A percentile compares a stretch with the other conserved stretches of the same genome.
phyloP scores from a whole-genome alignment of 1,140 invertebrate genomes.

The Apocrypta bakeri region DNA sequence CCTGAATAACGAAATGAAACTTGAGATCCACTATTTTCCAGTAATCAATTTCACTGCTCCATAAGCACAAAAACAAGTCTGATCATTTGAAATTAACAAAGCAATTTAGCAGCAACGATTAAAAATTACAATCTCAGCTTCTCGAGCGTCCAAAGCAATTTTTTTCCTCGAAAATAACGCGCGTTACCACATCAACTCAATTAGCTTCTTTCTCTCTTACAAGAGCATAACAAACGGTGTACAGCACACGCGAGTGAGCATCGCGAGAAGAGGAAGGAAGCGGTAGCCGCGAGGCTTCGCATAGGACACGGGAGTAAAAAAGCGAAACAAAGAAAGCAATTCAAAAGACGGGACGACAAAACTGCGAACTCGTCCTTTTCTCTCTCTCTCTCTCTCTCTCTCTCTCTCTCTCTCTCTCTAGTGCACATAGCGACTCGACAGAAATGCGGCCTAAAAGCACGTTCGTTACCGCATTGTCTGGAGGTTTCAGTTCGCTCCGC shows the following conservation, averaged over 20 bases:
- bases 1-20: too few species aligned
- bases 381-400: background rate
- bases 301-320: background rate
- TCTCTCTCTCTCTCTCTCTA: background rate
- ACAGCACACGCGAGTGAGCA: background rate
- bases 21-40: too few species aligned
- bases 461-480: conserved; percentile 47
- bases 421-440: conserved; percentile 18
- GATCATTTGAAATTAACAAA: too few species aligned
- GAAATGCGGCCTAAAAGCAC: conserved; percentile 41
- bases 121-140: too few species aligned
- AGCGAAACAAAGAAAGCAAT: conserved; percentile 42
- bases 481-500: background rate
- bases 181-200: conserved; percentile 35
- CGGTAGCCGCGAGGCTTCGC: background rate
- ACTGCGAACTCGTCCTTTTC: conserved; percentile 44
- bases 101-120: too few species aligned
- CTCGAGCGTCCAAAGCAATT: too few species aligned
- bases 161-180: background rate
- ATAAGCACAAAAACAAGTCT: too few species aligned
- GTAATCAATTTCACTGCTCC: too few species aligned
- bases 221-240: background rate
- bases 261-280: background rate
- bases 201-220: conserved; percentile 12
- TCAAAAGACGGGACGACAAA: conserved; percentile 38